Evolutionary conservation across 2,888 invertebrate genomes (phyloP), one percentile per base, ranked within the genome.

Genomic region (Nemotelus pantherinus): DNA sequence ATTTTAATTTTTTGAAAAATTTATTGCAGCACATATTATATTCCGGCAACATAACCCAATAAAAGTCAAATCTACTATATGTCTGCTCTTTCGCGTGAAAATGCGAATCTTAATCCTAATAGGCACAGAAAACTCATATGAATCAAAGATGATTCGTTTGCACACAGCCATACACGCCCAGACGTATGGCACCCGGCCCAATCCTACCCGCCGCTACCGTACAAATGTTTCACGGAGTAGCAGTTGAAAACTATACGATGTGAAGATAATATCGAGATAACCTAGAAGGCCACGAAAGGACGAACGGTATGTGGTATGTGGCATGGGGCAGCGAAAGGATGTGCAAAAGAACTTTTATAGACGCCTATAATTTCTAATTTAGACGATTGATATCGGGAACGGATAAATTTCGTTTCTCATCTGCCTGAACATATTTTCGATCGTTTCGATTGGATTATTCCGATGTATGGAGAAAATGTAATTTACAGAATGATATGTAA

Each of bases 91-190:
- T 25, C 25, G 25, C 25, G 25, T 25, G 25, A 25, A 25, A 25
- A 25, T 25, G 25, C 25, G 25, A 25, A 25, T 25, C 25, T 25
- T 25, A 25, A 25, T 25, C 25, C 25, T 25, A 60, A 64, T 44
- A 6, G 64, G 7, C 43, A 64, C 7, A 43, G 9, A 44, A 64
- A 64, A 25, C 9, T 41, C 64, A 10, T 44, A 43, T 64, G 64
- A 64, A 64, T 64, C 64, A 64, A 39, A 64, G 44, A 64, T 43
- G 64, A 64, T 43, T 64, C 64, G 64, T 6, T 64, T 64, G 4
- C 6, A n/a, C 25, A 58, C 9, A 58, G 1, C 1, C 58, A 58
- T 58, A 58, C 58, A 58, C n/a, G n/a, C n/a, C 10, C n/a, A 58
- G 1, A 25, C 25, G 25, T 25, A 25, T 25, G 25, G 25, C 25